A percentile compares a stretch with the other conserved stretches of the same genome.
phyloP scores from a whole-genome alignment of 1,140 invertebrate genomes.

The Episyrphus balteatus region DNA sequence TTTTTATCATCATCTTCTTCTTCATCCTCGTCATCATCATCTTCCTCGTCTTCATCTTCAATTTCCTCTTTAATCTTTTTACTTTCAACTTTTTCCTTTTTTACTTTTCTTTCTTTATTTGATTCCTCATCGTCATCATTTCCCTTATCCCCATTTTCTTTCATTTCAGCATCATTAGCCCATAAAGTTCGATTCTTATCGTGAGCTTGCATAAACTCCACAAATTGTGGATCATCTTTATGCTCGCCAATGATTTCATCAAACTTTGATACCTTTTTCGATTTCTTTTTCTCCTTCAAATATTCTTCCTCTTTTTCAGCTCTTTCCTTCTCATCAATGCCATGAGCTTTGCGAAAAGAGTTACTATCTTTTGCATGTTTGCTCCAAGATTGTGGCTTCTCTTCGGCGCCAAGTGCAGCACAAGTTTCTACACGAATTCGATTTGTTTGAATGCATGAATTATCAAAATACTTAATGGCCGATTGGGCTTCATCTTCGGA shows the following conservation, averaged over 20 bases:
- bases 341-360: constrained; percentile 45
- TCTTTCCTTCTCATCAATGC: constrained; percentile 15
- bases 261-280: constrained; percentile 42
- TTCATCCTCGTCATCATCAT: constrained; percentile 21
- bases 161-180: constrained; percentile 52
- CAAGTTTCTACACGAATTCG: constrained; percentile 71
- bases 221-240: constrained; percentile 79
- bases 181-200: constrained; percentile 50
- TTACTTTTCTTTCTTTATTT: constrained; percentile 1
- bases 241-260: constrained; percentile 58
- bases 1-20: constrained; percentile 27
- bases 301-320: constrained; percentile 11
- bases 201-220: constrained; percentile 78
- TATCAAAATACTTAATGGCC: constrained; percentile 70
- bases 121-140: constrained; percentile 26
- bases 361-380: constrained; percentile 66
- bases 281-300: constrained; percentile 32
- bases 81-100: constrained; percentile 20
- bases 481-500: constrained; percentile 61
- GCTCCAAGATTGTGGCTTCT: constrained; percentile 84
- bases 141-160: constrained; percentile 13
- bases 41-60: constrained; percentile 22
- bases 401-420: constrained; percentile 60
- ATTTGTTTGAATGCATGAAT: constrained; percentile 69
- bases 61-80: constrained; percentile 20